phyloP scores from a whole-genome alignment of 2,113 vertebrate species.

The Passer montanus region DNA sequence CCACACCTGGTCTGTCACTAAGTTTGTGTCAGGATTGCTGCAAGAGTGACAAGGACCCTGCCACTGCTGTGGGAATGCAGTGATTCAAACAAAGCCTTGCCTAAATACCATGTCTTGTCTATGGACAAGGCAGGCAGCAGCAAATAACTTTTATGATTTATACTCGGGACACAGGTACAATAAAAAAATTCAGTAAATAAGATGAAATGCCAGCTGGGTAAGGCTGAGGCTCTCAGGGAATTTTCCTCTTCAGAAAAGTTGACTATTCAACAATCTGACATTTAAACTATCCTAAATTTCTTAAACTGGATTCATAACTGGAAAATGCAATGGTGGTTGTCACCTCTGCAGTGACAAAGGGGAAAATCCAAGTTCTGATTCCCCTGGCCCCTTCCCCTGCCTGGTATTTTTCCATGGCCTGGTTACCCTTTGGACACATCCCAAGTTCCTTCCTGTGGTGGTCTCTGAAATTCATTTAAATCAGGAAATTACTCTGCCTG shows the following conservation, averaged over 20 bases:
- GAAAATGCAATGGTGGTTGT: not conserved
- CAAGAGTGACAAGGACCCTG: not conserved
- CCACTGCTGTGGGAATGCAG: not conserved
- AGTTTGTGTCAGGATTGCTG: not conserved
- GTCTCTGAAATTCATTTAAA: conserved; percentile 67
- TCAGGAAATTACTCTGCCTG: conserved; percentile 66
- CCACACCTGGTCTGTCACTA: not conserved
- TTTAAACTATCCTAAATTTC: not conserved
- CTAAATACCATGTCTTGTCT: not conserved
- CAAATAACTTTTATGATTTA: not conserved
- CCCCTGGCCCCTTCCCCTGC: conserved; percentile 19
- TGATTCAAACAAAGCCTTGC: not conserved
- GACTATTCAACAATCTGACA: not conserved
- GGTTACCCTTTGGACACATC: conserved; percentile 52
- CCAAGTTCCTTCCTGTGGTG: conserved; percentile 68
- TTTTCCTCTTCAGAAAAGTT: not conserved
- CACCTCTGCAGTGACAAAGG: not conserved
- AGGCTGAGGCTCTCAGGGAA: not conserved
- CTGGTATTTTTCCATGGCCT: conserved; percentile 66
- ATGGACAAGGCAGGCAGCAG: not conserved
- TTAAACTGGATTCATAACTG: not conserved
- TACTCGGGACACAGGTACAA: not conserved
- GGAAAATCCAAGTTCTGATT: not conserved
- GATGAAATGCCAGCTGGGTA: not conserved
- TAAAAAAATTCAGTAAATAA: not conserved